phyloP scores from a whole-genome alignment of 2,113 vertebrate genomes.

The Xenus cinereus region DNA sequence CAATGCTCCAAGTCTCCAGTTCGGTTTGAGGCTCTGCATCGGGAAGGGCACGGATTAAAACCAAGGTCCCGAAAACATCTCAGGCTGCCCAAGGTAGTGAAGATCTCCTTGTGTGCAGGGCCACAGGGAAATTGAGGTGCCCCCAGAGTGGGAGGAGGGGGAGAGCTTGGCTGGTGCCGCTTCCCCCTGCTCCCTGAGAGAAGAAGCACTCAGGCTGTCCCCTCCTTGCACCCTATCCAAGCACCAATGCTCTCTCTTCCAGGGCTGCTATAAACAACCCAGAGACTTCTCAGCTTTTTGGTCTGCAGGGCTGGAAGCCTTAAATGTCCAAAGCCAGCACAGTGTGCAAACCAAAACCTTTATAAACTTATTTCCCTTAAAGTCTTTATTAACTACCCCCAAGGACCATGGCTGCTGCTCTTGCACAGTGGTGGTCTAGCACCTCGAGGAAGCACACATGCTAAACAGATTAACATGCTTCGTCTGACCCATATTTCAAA shows the following conservation, averaged over 20 bases:
- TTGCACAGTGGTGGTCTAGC: constrained; percentile 81
- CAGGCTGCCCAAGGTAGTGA: neutral
- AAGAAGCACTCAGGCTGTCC: neutral
- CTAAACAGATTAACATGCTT: constrained; percentile 92
- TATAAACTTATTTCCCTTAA: constrained; percentile 57
- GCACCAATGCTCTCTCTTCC: neutral
- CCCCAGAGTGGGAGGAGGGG: no score
- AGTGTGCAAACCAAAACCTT: constrained; percentile 27
- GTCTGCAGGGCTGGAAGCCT: neutral
- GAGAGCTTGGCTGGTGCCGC: neutral
- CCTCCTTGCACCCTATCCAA: no score
- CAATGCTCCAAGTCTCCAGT: accelerated
- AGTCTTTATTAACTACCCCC: constrained; percentile 75
- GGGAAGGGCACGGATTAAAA: accelerated
- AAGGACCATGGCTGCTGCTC: constrained; percentile 64
- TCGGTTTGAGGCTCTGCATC: neutral
- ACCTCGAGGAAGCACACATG: constrained; percentile 84
- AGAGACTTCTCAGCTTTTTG: neutral
- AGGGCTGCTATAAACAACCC: neutral
- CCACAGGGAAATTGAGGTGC: no score
- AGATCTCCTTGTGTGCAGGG: accelerated
- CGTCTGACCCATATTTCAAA: constrained; percentile 80
- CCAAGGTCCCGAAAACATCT: neutral
- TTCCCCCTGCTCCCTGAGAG: no score
- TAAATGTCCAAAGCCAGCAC: neutral